Conservation (phyloP, 2,888 invertebrate species). For the Amorpha juglandis region DNA sequence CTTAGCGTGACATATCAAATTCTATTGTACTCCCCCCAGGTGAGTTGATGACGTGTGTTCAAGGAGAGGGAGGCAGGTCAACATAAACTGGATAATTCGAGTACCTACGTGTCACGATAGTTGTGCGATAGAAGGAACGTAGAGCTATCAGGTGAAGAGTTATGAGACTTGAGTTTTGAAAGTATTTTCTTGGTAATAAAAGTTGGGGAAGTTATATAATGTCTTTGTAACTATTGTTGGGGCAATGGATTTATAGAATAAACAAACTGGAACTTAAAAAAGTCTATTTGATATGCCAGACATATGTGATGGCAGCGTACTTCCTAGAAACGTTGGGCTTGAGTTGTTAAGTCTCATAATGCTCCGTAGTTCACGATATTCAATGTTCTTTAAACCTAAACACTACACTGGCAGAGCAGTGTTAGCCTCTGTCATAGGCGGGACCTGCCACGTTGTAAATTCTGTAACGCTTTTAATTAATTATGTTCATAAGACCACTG, state of each 20-base stretch:
- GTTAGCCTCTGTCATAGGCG: too few species aligned
- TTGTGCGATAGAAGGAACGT: constrained; percentile 52
- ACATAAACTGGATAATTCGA: constrained; percentile 39
- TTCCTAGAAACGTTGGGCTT: too few species aligned
- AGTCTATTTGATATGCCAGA: not conserved
- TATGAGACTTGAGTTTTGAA: constrained; percentile 9
- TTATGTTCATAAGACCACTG: too few species aligned
- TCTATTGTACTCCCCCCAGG: constrained; percentile 30
- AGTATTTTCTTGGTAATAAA: constrained; percentile 16
- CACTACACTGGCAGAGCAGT: too few species aligned
- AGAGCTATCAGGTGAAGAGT: constrained; percentile 25
- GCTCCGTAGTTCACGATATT: too few species aligned
- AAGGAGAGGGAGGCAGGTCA: constrained; percentile 33
- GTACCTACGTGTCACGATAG: constrained; percentile 50
- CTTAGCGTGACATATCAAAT: constrained; percentile 38
- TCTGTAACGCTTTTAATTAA: too few species aligned
- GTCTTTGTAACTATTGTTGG: not conserved
- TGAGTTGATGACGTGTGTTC: not conserved
- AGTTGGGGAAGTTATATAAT: not conserved
- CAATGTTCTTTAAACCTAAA: too few species aligned
- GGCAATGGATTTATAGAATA: not conserved
- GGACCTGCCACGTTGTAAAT: too few species aligned
- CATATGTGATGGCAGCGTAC: not conserved
- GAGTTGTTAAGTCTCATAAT: too few species aligned
- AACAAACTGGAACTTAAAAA: not conserved